Evolutionary conservation across 2,888 invertebrate genomes (phyloP), one percentile per base, ranked within the genome.

Genomic region (Parnassius mnemosyne): DNA sequence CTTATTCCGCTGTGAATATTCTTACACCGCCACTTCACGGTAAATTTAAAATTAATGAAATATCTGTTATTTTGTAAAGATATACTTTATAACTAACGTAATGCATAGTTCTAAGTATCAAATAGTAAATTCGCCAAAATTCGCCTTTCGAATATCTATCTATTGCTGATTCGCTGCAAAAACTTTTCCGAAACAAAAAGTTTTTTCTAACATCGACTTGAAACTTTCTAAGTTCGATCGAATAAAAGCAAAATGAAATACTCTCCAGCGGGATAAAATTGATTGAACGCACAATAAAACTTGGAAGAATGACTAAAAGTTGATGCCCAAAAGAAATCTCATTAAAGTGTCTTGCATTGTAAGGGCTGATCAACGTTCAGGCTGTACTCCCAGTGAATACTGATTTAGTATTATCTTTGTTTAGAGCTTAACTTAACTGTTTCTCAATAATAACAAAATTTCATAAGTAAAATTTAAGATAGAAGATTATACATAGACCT

Each of bases 241-340:
- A 62, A 57, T 53, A 49, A 57, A 53, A 63, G 50, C 50, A 58
- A 58, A 63, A 58, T 54, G 62, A 57, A 57, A 63, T 54, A 58
- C 58, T 52, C 58, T 63, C 44, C 46, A 10, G 2, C 43, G 34
- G 64, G 61, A 68, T 65, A 59, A 65, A 69, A 67, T 68, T 68
- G 69, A 68, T 69, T 65, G 65, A 59, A 63, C 63, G 66, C 60
- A 67, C 65, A 66, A 66, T 68, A 65, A 68, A 70, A 65, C 64
- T 65, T 61, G 58, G 58, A 60, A 61, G 63, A 62, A 68, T 66
- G 70, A 66, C 68, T 71, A 69, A 70, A 76, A 76, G 75, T 77
- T 71, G 77, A 80, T 81, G 79, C 79, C 75, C 68, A 63, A 80
- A 83, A 85, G 84, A 85, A 87, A 87, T 82, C 85, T 85, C 86